Evolutionary conservation across 2,113 vertebrate species (phyloP), one percentile per base, ranked within the genome.

Genomic region (Patagioenas fasciata): DNA sequence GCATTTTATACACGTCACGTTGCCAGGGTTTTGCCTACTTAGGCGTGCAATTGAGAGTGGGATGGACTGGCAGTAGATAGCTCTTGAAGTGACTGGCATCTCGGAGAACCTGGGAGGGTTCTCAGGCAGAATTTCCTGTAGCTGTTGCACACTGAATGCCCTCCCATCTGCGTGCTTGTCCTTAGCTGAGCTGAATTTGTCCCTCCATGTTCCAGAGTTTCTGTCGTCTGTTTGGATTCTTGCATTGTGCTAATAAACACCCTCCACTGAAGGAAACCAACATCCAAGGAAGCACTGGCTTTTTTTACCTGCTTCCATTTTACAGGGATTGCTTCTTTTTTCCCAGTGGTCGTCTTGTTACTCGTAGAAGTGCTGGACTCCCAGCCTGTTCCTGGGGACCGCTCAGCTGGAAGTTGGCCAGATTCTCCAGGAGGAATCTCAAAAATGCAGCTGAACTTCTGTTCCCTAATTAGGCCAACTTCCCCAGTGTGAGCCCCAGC

Each of bases 401-500:
- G 90, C 97, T 97, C 81, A 94, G 96, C 97, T 98, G 97, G 98
- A 97, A 98, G 95, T 95, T 93, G 96, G 97, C 98, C 98, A 98
- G 85, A 97, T 97, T 97, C 96, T 96, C 80, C 91, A 96, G 75
- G 85, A 97, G 96, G 98, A 98, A 99, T 99, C 98, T 97, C 90
- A 98, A 98, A 98, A 97, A 99, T 99, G 98, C 97, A 97, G 95
- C 97, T 97, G 97, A 98, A 98, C 98, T 98, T 98, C 98, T 98
- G 98, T 99, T 99, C 98, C 99, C 99, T 99, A 99, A 99, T 99
- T 99, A 99, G 99, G 98, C 97, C 98, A 98, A 96, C 97, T 98
- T 99, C 97, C 98, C 98, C 96, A 98, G 86, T 73, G 87, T 93
- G 91, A 91, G 96, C 96, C 91, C 93, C 85, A 90, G 96, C 97